A percentile compares a stretch with the other conserved stretches of the same genome.
Evolutionary conservation across 2,888 invertebrate genomes (phyloP).

Genomic region (Teleiodes luculella): DNA sequence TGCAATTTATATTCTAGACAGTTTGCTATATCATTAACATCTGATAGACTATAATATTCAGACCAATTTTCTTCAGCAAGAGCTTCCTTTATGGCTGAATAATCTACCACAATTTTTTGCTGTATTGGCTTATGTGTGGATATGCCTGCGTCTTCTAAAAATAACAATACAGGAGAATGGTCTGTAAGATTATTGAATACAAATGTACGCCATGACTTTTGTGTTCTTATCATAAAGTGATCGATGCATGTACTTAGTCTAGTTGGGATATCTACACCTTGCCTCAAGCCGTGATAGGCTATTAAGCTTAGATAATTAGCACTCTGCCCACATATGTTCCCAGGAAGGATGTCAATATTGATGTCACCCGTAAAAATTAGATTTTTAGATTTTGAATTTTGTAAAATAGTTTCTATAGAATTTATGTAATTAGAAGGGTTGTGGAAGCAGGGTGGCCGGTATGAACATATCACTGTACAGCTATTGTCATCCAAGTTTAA

Average conservation of each 20-base stretch:
- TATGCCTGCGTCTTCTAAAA: neutral
- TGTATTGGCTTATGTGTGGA: neutral
- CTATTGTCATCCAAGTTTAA: neutral
- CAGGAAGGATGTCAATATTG: neutral
- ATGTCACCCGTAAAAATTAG: neutral
- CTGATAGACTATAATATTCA: neutral
- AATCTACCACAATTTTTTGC: neutral
- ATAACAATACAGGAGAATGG: neutral
- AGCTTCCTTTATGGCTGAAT: neutral
- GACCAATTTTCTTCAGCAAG: neutral
- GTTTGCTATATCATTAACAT: neutral
- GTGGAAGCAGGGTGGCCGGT: neutral
- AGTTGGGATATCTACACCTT: neutral
- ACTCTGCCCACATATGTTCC: neutral
- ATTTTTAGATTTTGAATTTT: neutral
- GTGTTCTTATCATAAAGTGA: neutral
- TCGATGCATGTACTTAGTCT: neutral
- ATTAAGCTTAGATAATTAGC: neutral
- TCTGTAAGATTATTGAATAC: neutral
- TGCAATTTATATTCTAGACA: neutral
- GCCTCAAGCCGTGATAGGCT: neutral
- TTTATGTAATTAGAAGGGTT: neutral
- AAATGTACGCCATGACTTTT: neutral
- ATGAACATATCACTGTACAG: neutral
- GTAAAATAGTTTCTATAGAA: neutral